phyloP scores from a whole-genome alignment of 2,888 invertebrate species.

The Buathra laborator region DNA sequence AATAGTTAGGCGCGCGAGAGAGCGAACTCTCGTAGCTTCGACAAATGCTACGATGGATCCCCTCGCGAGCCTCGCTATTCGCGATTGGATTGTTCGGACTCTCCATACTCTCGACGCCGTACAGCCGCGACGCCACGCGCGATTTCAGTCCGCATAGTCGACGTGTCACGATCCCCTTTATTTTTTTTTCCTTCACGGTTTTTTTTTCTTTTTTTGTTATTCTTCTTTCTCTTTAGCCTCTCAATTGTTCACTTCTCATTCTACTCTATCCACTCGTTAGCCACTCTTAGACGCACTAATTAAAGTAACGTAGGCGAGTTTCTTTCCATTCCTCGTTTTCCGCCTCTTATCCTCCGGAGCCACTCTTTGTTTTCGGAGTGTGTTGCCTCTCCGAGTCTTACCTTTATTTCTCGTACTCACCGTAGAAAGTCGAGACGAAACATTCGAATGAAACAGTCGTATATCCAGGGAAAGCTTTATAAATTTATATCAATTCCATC shows the following conservation, averaged over 20 bases:
- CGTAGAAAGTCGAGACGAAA: not conserved
- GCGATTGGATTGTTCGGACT: slow-evolving; percentile 29
- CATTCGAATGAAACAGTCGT: no score
- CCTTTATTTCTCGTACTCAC: slow-evolving; percentile 32
- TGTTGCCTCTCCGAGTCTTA: not conserved
- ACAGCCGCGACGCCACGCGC: not conserved
- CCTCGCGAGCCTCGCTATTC: slow-evolving; percentile 12
- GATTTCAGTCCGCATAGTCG: slow-evolving; percentile 36
- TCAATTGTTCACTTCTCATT: slow-evolving; percentile 34
- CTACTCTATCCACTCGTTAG: not conserved
- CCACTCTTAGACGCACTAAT: slow-evolving; percentile 49
- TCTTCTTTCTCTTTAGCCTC: not conserved
- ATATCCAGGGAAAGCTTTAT: no score
- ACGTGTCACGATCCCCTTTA: slow-evolving; percentile 36
- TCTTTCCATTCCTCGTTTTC: slow-evolving; percentile 42
- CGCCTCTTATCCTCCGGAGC: not conserved
- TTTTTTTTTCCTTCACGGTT: not conserved
- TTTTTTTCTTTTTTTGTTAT: not conserved
- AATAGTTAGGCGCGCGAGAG: slow-evolving; percentile 3
- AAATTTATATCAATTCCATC: no score
- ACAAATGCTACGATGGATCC: slow-evolving; percentile 11
- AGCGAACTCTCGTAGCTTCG: not conserved
- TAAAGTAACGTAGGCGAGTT: slow-evolving; percentile 36
- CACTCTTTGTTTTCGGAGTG: not conserved
- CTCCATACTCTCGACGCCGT: not conserved